Evolutionary conservation across 2,888 invertebrate genomes (phyloP).

Genomic region (Salticus scenicus): DNA sequence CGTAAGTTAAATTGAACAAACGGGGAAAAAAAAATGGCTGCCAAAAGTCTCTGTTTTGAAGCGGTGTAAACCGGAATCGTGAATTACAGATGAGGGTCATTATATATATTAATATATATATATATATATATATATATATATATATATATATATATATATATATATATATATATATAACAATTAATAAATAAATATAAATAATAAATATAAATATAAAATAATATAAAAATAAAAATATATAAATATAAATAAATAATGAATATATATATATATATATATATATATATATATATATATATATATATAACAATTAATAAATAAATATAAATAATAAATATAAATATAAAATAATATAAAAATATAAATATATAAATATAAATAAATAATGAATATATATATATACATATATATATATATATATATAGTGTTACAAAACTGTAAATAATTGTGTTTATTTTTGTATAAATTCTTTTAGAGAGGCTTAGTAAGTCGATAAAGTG

Average conservation of each 20-base stretch:
- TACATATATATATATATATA: no score
- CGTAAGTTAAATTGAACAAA: no score
- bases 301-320: neutral
- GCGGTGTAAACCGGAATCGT: no score
- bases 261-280: conserved; percentile 5
- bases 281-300: neutral
- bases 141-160: neutral
- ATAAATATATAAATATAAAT: conserved; percentile 1
- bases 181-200: neutral
- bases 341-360: neutral
- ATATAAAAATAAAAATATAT: neutral
- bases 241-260: neutral
- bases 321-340: neutral
- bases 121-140: neutral
- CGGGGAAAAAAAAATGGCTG: no score
- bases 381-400: no score
- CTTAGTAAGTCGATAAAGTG: no score
- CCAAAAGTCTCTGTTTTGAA: no score
- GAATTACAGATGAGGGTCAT: no score
- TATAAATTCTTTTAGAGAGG: no score
- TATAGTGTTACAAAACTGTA: no score
- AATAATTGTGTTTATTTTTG: no score
- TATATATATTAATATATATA: neutral
- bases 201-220: neutral
- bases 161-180: neutral